Base-by-base conservation (phyloP, 2,797 vertebrate genomes). In the Parotocinclus haroldoi region DNA sequence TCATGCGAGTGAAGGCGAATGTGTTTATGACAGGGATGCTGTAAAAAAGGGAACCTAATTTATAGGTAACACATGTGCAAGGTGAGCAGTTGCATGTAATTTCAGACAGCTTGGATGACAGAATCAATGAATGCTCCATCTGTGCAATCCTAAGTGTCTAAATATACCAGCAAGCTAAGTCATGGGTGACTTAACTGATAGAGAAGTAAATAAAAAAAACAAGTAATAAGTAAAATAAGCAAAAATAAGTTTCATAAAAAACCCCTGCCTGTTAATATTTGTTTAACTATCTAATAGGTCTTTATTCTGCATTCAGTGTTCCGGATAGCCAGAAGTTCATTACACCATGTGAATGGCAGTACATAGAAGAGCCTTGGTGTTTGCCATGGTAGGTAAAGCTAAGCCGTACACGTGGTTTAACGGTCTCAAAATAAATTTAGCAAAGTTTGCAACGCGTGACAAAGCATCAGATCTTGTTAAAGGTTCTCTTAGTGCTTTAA, bases 41-140 rank as follows among this genome's bases (percentile, higher is more conserved):
- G 11, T 50, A 50, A 59, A 53, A 27, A 18, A 36, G 1, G 10
- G 38, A 52, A 7, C n/a, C 44, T 0, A 9, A 52, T 58, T 17
- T 37, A 58, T 44, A 52, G 27, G 12, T 51, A 37, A 16, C 39
- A 64, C 62, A 39, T 71, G 55, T 55, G 48, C 49, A 70, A 42
- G 46, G 40, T 53, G 27, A 70, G 59, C 19, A 39, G 10, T 52
- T 56, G n/a, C 36, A 51, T 58, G 58, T 58, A 58, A 58, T 64
- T 53, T 12, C 62, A 36, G 42, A 53, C 60, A 58, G 58, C 38
- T 61, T 38, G 66, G 7, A 58, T 52, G 53, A 61, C 53, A 69
- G 27, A 64, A 53, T 59, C 55, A 71, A 54, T 65, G 40, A 57
- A 57, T 13, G 58, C 37, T 39, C 58, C 42, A 55, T 54, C 66